Evolutionary conservation across 2,888 invertebrate species (phyloP).

Genomic region (Drosophila meridionalis): DNA sequence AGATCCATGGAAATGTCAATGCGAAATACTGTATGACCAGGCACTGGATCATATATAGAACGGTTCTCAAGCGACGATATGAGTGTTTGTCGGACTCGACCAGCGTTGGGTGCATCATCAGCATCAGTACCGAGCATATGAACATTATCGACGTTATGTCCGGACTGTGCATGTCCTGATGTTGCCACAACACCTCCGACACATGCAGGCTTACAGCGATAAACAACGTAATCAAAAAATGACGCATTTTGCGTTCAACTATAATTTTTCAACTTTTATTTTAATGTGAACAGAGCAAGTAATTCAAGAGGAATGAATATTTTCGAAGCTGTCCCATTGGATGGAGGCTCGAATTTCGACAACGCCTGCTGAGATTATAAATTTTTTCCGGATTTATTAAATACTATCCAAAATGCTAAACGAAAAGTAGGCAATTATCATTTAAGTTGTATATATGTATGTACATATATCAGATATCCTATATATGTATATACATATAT

Average conservation of each 20-base stretch:
- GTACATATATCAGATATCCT: background rate
- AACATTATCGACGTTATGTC: background rate
- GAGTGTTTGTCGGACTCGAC: no score
- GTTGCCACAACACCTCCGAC: background rate
- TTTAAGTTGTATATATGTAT: background rate
- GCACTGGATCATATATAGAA: background rate
- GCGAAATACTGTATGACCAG: background rate
- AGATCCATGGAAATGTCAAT: background rate
- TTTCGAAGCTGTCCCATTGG: fast-evolving
- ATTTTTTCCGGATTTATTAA: no score
- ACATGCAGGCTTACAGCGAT: background rate
- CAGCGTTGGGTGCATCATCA: background rate
- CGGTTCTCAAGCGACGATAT: background rate
- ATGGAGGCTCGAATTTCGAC: background rate
- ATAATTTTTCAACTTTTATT: background rate
- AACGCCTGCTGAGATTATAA: background rate
- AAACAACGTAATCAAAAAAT: background rate
- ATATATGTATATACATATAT: background rate
- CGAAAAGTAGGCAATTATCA: background rate
- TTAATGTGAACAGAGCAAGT: background rate
- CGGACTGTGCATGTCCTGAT: background rate
- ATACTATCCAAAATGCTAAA: no score
- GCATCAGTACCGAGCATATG: background rate
- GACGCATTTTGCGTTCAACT: background rate
- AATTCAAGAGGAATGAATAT: background rate